A percentile compares a stretch with the other conserved stretches of the same genome.
Evolutionary conservation across 2,888 invertebrate species (phyloP).

Genomic region (Mylabris sibirica): DNA sequence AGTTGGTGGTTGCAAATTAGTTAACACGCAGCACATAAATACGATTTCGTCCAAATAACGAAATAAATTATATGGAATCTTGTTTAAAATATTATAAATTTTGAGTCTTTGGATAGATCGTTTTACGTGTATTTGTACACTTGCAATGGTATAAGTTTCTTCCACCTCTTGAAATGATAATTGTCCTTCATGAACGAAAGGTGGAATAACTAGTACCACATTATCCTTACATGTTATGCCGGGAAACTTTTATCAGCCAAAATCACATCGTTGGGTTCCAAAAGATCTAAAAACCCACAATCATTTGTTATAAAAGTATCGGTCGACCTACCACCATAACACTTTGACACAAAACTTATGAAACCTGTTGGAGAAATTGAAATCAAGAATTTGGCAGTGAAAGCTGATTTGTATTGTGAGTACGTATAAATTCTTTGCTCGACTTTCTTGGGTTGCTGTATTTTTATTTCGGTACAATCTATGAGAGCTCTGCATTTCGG

Average conservation of each 20-base stretch:
- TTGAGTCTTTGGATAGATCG: neutral
- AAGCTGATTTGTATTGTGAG: constrained; percentile 16
- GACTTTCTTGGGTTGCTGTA: constrained; percentile 16
- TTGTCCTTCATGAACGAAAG: neutral
- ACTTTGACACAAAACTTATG: neutral
- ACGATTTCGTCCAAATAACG: neutral
- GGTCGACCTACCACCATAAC: constrained; percentile 2
- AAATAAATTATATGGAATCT: constrained; percentile 1
- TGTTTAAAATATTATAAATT: neutral
- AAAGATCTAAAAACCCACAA: constrained; percentile 12
- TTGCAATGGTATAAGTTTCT: neutral
- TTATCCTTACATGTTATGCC: neutral
- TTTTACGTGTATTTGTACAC: neutral
- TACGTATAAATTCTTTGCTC: constrained; percentile 13
- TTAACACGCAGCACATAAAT: neutral
- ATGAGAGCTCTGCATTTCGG: constrained; percentile 22
- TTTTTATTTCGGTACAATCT: constrained; percentile 27
- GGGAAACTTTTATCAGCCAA: constrained; percentile 9
- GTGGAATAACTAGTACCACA: neutral
- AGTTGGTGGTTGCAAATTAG: neutral
- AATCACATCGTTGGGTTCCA: constrained; percentile 10
- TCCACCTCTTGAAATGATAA: neutral
- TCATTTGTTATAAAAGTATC: constrained; percentile 12
- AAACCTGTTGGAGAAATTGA: constrained; percentile 4
- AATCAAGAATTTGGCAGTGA: constrained; percentile 12